Evolutionary conservation across 2,888 invertebrate genomes (phyloP).

Genomic region (Papilio elwesi): DNA sequence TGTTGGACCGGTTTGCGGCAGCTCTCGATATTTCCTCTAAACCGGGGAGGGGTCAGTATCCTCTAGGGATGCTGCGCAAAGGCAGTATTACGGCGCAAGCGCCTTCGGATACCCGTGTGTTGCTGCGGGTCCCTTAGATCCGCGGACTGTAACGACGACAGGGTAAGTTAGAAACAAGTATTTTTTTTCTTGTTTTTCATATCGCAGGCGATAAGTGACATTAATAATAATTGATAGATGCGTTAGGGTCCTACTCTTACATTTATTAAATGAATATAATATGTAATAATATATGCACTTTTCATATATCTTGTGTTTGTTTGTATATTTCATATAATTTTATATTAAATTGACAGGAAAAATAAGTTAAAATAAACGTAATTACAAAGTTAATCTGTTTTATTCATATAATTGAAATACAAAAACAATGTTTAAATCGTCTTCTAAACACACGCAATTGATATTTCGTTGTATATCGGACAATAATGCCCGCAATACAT

Average conservation of each 20-base stretch:
- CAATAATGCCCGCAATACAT: too few relatives aligned
- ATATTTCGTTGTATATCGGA: too few relatives aligned
- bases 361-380: too few relatives aligned
- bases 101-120: slow-evolving; percentile 37
- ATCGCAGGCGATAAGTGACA: not conserved
- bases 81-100: slow-evolving; percentile 57
- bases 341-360: too few relatives aligned
- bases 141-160: slow-evolving; percentile 13
- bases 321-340: not conserved
- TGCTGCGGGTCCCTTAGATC: slow-evolving; percentile 24
- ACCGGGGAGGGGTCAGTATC: slow-evolving; percentile 57
- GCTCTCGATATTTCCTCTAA: slow-evolving; percentile 38
- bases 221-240: not conserved
- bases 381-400: too few relatives aligned
- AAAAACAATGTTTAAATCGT: too few relatives aligned
- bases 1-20: slow-evolving; percentile 42
- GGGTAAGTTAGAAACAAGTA: slow-evolving; percentile 22
- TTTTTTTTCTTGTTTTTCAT: not conserved
- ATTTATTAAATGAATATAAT: not conserved
- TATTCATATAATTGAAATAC: too few relatives aligned
- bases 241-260: not conserved
- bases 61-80: slow-evolving; percentile 59
- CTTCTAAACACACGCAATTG: too few relatives aligned
- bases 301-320: too few relatives aligned
- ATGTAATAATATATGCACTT: not conserved